These are phyloP conservation scores for Electrona antarctica DNA, from an alignment of 2,113 vertebrate genomes.

Conservation along the genomic window DNA sequence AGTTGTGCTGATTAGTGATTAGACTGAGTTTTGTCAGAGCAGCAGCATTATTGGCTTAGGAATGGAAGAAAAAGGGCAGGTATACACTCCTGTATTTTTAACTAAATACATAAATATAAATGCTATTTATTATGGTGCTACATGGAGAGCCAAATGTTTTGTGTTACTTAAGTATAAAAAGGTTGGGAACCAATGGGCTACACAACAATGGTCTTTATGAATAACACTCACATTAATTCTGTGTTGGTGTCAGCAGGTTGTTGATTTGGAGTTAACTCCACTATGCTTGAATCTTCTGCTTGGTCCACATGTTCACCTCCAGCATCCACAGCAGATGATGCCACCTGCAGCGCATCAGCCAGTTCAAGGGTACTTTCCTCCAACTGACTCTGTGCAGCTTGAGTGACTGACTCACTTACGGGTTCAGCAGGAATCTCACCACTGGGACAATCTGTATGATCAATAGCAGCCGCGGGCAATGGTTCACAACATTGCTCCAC, in stretches of 20 bases:
- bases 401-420: neutral
- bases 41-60: too few relatives aligned
- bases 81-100: too few relatives aligned
- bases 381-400: neutral
- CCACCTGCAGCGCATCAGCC: constrained; percentile 23
- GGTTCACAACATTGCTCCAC: neutral
- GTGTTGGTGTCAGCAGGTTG: constrained; percentile 7
- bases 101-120: too few relatives aligned
- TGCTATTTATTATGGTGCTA: too few relatives aligned
- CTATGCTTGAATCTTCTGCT: constrained; percentile 6
- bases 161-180: too few relatives aligned
- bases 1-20: too few relatives aligned
- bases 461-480: neutral
- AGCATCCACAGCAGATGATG: neutral
- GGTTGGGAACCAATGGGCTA: too few relatives aligned
- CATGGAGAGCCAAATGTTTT: too few relatives aligned
- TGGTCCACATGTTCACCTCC: constrained; percentile 20
- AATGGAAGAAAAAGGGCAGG: too few relatives aligned
- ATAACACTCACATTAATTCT: constrained; percentile 19
- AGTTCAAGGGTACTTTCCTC: constrained; percentile 18
- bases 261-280: constrained; percentile 17
- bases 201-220: neutral
- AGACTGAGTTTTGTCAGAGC: too few relatives aligned
- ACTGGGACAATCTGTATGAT: neutral
- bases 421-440: constrained; percentile 13